Evolutionary conservation across 2,888 invertebrate genomes (phyloP), one percentile per base, ranked within the genome.

Genomic region (Oscheius sp.): DNA sequence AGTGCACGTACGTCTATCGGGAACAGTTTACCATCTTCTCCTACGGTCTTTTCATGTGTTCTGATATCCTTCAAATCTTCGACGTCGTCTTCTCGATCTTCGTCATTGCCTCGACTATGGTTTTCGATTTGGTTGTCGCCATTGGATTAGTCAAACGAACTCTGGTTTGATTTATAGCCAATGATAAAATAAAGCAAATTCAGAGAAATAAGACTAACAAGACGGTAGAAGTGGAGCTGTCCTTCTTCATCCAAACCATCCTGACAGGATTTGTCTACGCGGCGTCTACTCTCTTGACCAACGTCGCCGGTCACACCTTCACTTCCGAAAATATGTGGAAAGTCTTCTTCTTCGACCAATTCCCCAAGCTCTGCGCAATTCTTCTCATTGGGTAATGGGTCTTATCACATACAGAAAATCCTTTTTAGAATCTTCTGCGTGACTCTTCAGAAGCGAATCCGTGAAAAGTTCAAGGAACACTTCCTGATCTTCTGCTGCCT

Each of bases 321-420:
- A 49, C n/a, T 2, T 66, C 66, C 16, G 66, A 66, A 27, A 27
- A 66, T n/a, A 66, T 66, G 66, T 66, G 66, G 66, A 12, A 49
- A n/a, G 66, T 66, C 27, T 66, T 66, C 35, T 66, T 66, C 18
- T 66, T 66, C 41, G 66, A 66, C 52, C 66, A 66, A 49, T 66
- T 66, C 29, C 66, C 66, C 25, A 66, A 66, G 29, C 29, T 66
- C 25, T 66, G 66, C 21, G 66, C 66, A 1, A 66, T 66, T 52
- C 66, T 66, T 1, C 53, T 66, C n/a, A 66, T 66, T 27, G 66
- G 63, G 63, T 45, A 21, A n/a, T n/a, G n/a, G n/a, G 21, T 7
- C 25, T 25, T 25, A 12, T 35, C 5, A 35, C 35, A 35, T 25
- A 23, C 35, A 9, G 1, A 58, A 58, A 58, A 23, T 18, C n/a